A percentile compares a stretch with the other conserved stretches of the same genome.
Conservation (phyloP, 2,797 vertebrate genomes). For the Spheniscus humboldti region DNA sequence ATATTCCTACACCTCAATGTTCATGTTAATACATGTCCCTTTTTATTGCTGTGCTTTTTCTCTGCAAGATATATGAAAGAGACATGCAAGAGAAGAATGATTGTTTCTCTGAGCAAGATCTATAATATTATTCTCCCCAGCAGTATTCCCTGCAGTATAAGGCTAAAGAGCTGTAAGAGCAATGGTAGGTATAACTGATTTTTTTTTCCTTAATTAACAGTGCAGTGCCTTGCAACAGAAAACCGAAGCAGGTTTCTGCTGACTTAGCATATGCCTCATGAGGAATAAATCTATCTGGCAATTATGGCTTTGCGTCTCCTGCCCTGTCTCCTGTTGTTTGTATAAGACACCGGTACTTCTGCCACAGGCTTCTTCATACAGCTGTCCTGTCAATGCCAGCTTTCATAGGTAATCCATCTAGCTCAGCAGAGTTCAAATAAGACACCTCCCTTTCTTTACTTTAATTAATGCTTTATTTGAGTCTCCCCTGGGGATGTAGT, state of each 20-base stretch:
- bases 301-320: slow-evolving; percentile 30
- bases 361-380: slow-evolving; percentile 42
- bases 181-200: background rate
- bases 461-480: slow-evolving; percentile 47
- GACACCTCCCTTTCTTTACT: slow-evolving; percentile 45
- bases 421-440: slow-evolving; percentile 59
- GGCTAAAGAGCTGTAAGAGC: background rate
- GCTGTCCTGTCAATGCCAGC: slow-evolving; percentile 57
- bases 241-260: slow-evolving; percentile 44
- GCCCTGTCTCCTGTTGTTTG: slow-evolving; percentile 49
- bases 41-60: background rate
- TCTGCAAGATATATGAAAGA: background rate
- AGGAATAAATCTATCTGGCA: slow-evolving; percentile 61
- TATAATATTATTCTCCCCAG: background rate
- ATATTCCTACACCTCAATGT: background rate
- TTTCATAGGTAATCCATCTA: slow-evolving; percentile 52
- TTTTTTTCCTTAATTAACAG: background rate
- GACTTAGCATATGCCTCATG: slow-evolving; percentile 41
- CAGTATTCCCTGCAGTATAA: background rate
- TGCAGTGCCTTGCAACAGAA: slow-evolving; percentile 32
- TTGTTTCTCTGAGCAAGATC: background rate
- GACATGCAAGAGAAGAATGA: background rate
- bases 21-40: slow-evolving; percentile 15
- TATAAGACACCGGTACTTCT: slow-evolving; percentile 39
- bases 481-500: slow-evolving; percentile 36